Evolutionary conservation across 2,888 invertebrate genomes (phyloP), one percentile per base, ranked within the genome.

Genomic region (Nymphalis urticae): DNA sequence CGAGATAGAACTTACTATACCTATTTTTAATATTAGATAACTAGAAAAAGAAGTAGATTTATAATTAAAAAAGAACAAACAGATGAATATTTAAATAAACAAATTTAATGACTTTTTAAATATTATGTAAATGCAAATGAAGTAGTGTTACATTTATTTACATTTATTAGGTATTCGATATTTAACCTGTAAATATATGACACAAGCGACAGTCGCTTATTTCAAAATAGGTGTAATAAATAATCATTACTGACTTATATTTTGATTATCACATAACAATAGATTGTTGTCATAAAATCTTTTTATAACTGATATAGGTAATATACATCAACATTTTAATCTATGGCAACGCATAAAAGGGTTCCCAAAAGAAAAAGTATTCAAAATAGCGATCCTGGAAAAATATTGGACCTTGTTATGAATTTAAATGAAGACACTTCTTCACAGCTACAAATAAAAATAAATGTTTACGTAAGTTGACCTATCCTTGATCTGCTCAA

Each of bases 321-420:
- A 10, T 5, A 53, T 16, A 54, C 13, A 27, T 54, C 6, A 0
- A 27, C 10, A 6, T 17, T 42, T 19, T 17, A 48, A 50, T 21
- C 32, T 36, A 73, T 73, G 73, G 47, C 71, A 51, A 42, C 65
- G 17, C 64, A 68, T 68, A 82, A 80, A 76, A 80, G 76, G 69
- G 71, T 76, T n/a, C 62, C 62, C n/a, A 82, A 74, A 65, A 80
- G 83, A 48, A 86, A 77, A 76, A 77, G 74, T 48, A 83, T 94
- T 56, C 87, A 93, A 79, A 82, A 88, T 54, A 94, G 93, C 69
- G 94, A 94, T 79, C 94, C 94, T 7, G 93, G 93, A 10, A 93
- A 93, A 83, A 87, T 95, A 72, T 80, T 95, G 70, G 89, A 93
- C 71, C 83, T 95, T 62, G 87, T 93, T 47, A 93, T 94, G 84